These are phyloP conservation scores for Lasiommata megera DNA, from an alignment of 2,888 invertebrate genomes.

Conservation along the genomic window DNA sequence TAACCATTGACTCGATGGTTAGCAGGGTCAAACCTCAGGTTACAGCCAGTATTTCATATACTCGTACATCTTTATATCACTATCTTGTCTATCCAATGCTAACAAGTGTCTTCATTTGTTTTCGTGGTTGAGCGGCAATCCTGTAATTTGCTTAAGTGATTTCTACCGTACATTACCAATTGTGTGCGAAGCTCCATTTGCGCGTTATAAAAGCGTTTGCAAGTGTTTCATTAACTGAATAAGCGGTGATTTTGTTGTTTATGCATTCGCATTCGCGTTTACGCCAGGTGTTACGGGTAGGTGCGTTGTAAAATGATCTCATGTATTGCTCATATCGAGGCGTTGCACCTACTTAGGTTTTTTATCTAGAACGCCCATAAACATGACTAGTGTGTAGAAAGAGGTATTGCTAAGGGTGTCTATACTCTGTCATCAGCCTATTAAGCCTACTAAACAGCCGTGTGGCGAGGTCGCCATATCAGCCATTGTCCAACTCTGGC, in stretches of 20 bases:
- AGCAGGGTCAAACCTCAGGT: too few species aligned
- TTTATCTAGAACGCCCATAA: slow-evolving; percentile 15
- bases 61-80: slow-evolving; percentile 5
- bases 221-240: slow-evolving; percentile 14
- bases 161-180: slow-evolving; percentile 5
- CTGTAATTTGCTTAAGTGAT: slow-evolving; percentile 12
- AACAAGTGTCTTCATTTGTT: not conserved
- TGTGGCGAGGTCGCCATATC: too few species aligned
- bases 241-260: slow-evolving; percentile 40
- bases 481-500: too few species aligned
- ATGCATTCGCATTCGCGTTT: slow-evolving; percentile 46
- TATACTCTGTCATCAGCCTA: too few species aligned
- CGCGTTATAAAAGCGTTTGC: slow-evolving; percentile 6
- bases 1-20: too few species aligned
- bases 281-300: slow-evolving; percentile 46
- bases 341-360: slow-evolving; percentile 18
- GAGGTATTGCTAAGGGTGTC: not conserved
- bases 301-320: slow-evolving; percentile 56
- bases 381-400: slow-evolving; percentile 1
- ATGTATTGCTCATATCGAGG: slow-evolving; percentile 66
- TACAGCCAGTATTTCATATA: too few species aligned
- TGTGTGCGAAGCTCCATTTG: slow-evolving; percentile 11
- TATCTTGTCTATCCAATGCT: slow-evolving; percentile 3
- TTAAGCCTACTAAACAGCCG: too few species aligned
- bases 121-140: slow-evolving; percentile 3